Base-by-base conservation (phyloP, 2,113 vertebrate genomes). In the Brienomyrus brachyistius region DNA sequence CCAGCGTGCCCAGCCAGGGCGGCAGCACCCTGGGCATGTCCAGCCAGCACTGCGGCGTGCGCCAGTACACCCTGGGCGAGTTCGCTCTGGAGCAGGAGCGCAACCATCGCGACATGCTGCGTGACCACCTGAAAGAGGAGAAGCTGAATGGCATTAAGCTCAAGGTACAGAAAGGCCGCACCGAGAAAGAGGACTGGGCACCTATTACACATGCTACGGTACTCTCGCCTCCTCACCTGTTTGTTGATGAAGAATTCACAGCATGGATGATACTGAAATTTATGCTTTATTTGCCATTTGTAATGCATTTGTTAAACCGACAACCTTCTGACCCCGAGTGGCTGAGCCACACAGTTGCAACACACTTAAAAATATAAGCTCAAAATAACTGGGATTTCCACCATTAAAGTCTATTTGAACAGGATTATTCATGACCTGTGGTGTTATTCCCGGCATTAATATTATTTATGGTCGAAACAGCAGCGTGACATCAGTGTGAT, bases 11-110 rank as follows among this genome's bases (percentile, higher is more conserved):
- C 94, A 99, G 98, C 91, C 98, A 99, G 92, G 98, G 98, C 0
- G 98, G 98, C 90, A 99, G 98, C 94, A 98, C 98, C 0, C 95
- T 99, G 96, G 98, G 98, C 90, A 99, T 99, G 98, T 98, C 98
- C 54, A 98, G 96, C 91, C 96, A 97, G 40, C 98, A 99, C 94
- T 99, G 97, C 95, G 98, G 97, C 0, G 95, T 99, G 90, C 96
- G 97, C 88, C 98, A 99, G 47, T 99, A 99, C 90, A 98, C 97
- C 0, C 96, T 99, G 4, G 98, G 98, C 4, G 98, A 99, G 91
- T 99, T 99, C 56, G 98, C 98, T 0, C 92, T 97, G 93, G 98
- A 99, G 54, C 98, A 99, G 93, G 98, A 99, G 94, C 94, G 97
- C 90, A 95, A 98, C 35, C 98, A 99, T 93, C 96, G 97, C 31